These are phyloP conservation scores for Sarcophaga caerulescens DNA, from an alignment of 2,888 invertebrate species.

Conservation along the genomic window DNA sequence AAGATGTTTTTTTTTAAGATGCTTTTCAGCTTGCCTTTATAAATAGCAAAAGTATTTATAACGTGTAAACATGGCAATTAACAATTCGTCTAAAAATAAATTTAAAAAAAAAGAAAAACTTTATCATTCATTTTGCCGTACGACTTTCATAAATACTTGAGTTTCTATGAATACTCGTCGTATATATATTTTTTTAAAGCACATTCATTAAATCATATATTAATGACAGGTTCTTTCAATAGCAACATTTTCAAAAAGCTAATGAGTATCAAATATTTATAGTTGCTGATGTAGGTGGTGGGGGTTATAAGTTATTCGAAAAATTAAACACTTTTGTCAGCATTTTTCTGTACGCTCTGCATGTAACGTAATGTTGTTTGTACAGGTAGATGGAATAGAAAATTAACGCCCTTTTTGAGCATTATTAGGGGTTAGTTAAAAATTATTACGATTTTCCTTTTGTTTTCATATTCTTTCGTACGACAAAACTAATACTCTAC, in stretches of 20 bases:
- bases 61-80: slow-evolving; percentile 34
- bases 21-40: neutral
- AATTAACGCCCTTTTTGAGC: too few species aligned
- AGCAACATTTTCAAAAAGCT: slow-evolving; percentile 11
- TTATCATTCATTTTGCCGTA: slow-evolving; percentile 26
- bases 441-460: too few species aligned
- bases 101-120: neutral
- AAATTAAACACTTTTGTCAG: neutral
- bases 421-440: too few species aligned
- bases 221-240: slow-evolving; percentile 1
- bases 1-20: neutral
- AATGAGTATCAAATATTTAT: slow-evolving; percentile 22
- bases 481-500: too few species aligned
- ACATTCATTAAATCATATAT: slow-evolving; percentile 33
- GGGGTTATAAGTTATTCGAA: neutral
- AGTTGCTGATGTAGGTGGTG: neutral
- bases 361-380: too few species aligned
- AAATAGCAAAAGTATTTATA: neutral
- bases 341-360: too few species aligned
- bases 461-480: too few species aligned
- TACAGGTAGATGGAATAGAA: too few species aligned
- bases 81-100: slow-evolving; percentile 32
- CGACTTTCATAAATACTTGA: neutral
- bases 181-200: neutral
- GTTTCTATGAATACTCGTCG: neutral